These are phyloP conservation scores for Hoplias malabaricus DNA, from an alignment of 2,113 vertebrate genomes.

Conservation along the genomic window DNA sequence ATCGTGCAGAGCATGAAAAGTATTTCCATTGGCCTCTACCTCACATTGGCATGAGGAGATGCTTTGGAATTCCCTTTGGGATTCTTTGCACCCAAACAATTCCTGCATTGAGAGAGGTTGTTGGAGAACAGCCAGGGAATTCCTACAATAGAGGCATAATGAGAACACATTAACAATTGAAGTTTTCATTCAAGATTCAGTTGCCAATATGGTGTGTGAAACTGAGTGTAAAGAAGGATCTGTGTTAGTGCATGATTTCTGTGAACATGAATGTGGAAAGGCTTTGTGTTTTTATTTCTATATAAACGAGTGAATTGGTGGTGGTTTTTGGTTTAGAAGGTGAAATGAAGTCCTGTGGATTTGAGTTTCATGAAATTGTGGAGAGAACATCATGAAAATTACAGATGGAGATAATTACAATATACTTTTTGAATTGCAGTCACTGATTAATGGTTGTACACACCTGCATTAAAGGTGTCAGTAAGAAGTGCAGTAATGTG, in stretches of 20 bases:
- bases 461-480: no score
- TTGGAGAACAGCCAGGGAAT: conserved; percentile 47
- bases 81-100: conserved; percentile 51
- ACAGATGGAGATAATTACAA: no score
- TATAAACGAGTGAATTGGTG: neutral
- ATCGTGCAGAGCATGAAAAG: conserved; percentile 41
- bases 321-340: neutral
- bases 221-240: neutral
- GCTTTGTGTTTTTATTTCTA: neutral
- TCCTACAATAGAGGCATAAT: conserved; percentile 47
- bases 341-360: neutral
- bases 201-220: conserved; percentile 22
- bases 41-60: conserved; percentile 26
- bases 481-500: neutral
- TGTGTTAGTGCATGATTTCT: conserved; percentile 6
- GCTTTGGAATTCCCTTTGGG: conserved; percentile 43
- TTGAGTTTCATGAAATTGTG: no score
- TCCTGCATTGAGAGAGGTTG: conserved; percentile 43
- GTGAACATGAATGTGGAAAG: neutral
- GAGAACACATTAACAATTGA: conserved; percentile 29
- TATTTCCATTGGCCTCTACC: conserved; percentile 30
- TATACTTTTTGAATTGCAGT: no score
- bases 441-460: neutral
- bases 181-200: conserved; percentile 46
- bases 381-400: no score